Percentiles rank a stretch among this genome's conserved stretches.
Conservation (phyloP, 1,140 invertebrate genomes). For the Bacillus rossius region DNA sequence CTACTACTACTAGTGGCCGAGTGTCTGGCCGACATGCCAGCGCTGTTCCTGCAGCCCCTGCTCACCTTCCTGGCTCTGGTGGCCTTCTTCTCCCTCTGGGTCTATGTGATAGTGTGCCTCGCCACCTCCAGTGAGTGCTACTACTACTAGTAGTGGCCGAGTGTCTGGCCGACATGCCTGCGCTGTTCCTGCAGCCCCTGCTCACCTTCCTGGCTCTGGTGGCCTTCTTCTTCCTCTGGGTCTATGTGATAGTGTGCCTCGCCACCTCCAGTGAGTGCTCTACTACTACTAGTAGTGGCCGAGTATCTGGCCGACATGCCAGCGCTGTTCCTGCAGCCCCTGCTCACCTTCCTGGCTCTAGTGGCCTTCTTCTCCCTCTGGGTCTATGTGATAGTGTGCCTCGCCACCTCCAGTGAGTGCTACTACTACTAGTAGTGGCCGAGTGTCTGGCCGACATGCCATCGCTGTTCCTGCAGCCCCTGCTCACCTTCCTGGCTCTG, state of each 20-base stretch:
- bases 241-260: slow-evolving; percentile 65
- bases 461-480: slow-evolving; percentile 78
- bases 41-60: slow-evolving; percentile 81
- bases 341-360: slow-evolving; percentile 77
- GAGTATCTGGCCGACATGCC: slow-evolving; percentile 79
- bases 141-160: too few relatives aligned
- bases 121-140: slow-evolving; percentile 66
- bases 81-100: slow-evolving; percentile 80
- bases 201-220: slow-evolving; percentile 75
- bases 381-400: slow-evolving; percentile 67
- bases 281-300: too few relatives aligned
- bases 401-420: slow-evolving; percentile 66
- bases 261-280: slow-evolving; percentile 66
- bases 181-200: slow-evolving; percentile 81
- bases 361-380: slow-evolving; percentile 79
- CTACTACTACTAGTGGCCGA: too few relatives aligned
- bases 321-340: slow-evolving; percentile 78
- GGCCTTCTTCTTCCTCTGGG: slow-evolving; percentile 80
- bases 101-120: slow-evolving; percentile 65
- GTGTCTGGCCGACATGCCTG: slow-evolving; percentile 74
- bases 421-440: too few relatives aligned
- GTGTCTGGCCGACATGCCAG: slow-evolving; percentile 74
- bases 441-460: slow-evolving; percentile 79
- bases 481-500: slow-evolving; percentile 77
- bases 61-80: slow-evolving; percentile 75